Evolutionary conservation across 2,888 invertebrate species (phyloP), one percentile per base, ranked within the genome.

Genomic region (Taphrorychus bicolor): DNA sequence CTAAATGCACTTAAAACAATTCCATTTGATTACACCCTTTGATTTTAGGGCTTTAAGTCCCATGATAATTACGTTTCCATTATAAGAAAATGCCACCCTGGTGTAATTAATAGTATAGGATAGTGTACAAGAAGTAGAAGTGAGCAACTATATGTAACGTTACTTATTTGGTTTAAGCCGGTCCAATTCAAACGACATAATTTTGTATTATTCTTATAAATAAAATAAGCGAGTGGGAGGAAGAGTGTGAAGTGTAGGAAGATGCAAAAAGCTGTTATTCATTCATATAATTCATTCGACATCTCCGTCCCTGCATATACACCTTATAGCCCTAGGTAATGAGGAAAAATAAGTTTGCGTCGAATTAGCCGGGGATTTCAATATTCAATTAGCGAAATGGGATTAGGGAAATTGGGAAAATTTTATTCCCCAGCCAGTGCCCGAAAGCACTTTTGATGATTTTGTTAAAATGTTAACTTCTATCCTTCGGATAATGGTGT

Each of bases 281-380:
- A 63, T 63, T 63, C n/a, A n/a, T n/a, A n/a, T n/a, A n/a, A n/a
- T n/a, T n/a, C n/a, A 63, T 63, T 63, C 63, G 57, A 51, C 57
- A 63, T 57, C 22, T 41, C 56, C 7, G n/a, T 42, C 54, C 22
- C 18, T 32, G 63, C 51, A 17, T 51, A 45, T 54, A 57, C n/a
- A n/a, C n/a, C n/a, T n/a, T n/a, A n/a, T n/a, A n/a, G 51, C 57
- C 51, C 41, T 14, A 57, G 51, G 48, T 63, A 63, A n/a, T n/a
- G n/a, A 57, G 40, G 49, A 40, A 63, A 63, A 63, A 57, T 63
- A 57, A 63, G 48, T 62, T 48, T 23, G 49, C 49, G 21, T 21
- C 56, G 21, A 57, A 56, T 62, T 56, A 57, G 57, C n/a, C 19
- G 11, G 16, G 41, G 57, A 57, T 42, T 57, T n/a, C n/a, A 57